A percentile compares a stretch with the other conserved stretches of the same genome.
These are phyloP conservation scores for Mythimna vitellina DNA, from an alignment of 2,888 invertebrate species.

Conservation along the genomic window DNA sequence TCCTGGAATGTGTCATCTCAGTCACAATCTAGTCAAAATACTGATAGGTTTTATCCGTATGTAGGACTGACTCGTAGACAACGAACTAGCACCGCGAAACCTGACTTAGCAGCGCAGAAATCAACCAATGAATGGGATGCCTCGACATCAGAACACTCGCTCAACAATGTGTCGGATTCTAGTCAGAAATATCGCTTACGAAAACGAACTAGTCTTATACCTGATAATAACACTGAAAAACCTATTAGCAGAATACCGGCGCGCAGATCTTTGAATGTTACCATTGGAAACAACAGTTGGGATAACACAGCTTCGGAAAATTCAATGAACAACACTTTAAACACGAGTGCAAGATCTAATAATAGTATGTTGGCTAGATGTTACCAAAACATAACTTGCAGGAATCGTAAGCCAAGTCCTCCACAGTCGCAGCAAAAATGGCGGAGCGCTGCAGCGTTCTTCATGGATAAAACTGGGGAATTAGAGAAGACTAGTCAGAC, in stretches of 20 bases:
- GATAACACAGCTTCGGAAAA: constrained; percentile 78
- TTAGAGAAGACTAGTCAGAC: constrained; percentile 85
- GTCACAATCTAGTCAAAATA: constrained; percentile 81
- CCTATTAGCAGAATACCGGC: constrained; percentile 77
- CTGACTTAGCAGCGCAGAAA: constrained; percentile 73
- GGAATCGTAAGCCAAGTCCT: constrained; percentile 74
- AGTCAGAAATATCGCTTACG: constrained; percentile 81
- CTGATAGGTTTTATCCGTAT: constrained; percentile 89
- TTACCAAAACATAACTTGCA: constrained; percentile 75
- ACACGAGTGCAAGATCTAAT: constrained; percentile 75
- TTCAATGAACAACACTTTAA: constrained; percentile 77
- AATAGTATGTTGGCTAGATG: constrained; percentile 71
- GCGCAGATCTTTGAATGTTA: constrained; percentile 82
- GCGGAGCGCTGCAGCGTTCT: constrained; percentile 90
- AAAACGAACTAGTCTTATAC: constrained; percentile 80
- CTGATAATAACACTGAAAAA: constrained; percentile 80
- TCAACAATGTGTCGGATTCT: constrained; percentile 74
- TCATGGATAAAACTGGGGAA: constrained; percentile 88
- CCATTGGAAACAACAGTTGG: constrained; percentile 75
- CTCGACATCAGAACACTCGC: constrained; percentile 77
- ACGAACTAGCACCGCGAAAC: constrained; percentile 81
- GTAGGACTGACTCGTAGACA: constrained; percentile 86
- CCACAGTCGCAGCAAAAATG: constrained; percentile 83
- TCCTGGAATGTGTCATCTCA: constrained; percentile 92
- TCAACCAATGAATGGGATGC: constrained; percentile 77